A percentile compares a stretch with the other conserved stretches of the same genome.
phyloP scores from a whole-genome alignment of 2,113 vertebrate genomes.

The Microcebus lehilahytsara region DNA sequence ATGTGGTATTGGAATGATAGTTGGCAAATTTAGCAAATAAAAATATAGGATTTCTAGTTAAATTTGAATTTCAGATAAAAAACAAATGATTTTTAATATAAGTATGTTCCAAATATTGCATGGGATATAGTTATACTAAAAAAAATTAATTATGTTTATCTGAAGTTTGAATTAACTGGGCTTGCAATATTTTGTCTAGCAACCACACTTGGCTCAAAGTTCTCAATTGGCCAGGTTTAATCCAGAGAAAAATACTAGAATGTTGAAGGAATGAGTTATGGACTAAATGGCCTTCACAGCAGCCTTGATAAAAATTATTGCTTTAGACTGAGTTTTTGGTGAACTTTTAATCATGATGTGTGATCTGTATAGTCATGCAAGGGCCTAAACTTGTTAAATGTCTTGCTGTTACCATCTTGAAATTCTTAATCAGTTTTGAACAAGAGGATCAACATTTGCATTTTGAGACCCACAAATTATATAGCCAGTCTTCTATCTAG shows the following conservation, averaged over 20 bases:
- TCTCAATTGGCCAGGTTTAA: not conserved
- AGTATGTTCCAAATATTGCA: not conserved
- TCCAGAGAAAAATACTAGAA: not conserved
- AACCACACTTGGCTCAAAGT: not conserved
- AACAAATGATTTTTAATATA: not conserved
- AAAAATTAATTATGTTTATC: not conserved
- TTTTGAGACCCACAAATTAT: not conserved
- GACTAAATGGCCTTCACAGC: not conserved
- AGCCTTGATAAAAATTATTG: not conserved
- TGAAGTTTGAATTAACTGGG: not conserved
- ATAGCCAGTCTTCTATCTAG: not conserved
- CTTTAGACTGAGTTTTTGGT: not conserved
- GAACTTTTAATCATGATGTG: not conserved
- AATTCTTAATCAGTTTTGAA: not conserved
- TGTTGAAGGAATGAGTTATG: not conserved
- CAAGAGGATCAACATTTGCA: not conserved
- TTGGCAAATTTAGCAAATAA: not conserved
- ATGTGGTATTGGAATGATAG: not conserved
- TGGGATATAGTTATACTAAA: not conserved
- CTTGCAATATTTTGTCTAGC: not conserved
- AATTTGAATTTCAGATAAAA: not conserved
- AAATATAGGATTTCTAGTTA: not conserved
- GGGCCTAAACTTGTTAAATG: not conserved
- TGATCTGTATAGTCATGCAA: not conserved
- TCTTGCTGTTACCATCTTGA: not conserved